Evolutionary conservation across 2,113 vertebrate species (phyloP), one percentile per base, ranked within the genome.

Genomic region (Dissostichus mawsoni): DNA sequence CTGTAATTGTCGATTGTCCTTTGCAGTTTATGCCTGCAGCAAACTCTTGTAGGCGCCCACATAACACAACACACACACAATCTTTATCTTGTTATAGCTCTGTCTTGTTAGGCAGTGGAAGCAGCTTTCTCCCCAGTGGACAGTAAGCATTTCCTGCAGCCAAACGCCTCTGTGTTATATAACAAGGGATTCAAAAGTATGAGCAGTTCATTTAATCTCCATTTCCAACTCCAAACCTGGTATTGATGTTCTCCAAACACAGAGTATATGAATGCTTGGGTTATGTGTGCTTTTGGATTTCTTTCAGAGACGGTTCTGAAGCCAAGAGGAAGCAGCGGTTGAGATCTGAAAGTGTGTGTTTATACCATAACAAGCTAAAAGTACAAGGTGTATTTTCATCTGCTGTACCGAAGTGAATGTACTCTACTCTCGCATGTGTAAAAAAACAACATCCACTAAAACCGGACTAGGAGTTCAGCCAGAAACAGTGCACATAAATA

Each of bases 1-100:
- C 76, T 81, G 79, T 77, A 84, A 90, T 86, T 90, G 86, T 91
- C 88, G 87, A 88, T 88, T 80, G 81, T 82, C 84, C 62, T 83
- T 83, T 82, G 59, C 69, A 64, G 75, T 87, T 83, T 84, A 16
- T 82, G 74, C 85, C 81, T 86, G 87, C 88, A 87, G 87, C 76
- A 0, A 63, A 58, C 74, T 70, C 74, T 78, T 68, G 33, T 47
- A 61, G 45, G 51, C 47, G 5, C 65, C 23, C 69, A 81, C 63
- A 80, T 20, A 20, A 68, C 44, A 57, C 62, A 74, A 72, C 17
- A 65, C 59, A 76, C 64, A 20, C 62, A 75, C 41, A 57, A 29
- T 81, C 69, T 64, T 78, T 59, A 79, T 89, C 78, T 87, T 91
- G 88, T 80, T 89, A 89, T 90, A 91, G 88, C 83, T 83, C 77